A percentile compares a stretch with the other conserved stretches of the same genome.
phyloP scores from a whole-genome alignment of 1,140 invertebrate genomes.

The Muscidifurax raptorellus region DNA sequence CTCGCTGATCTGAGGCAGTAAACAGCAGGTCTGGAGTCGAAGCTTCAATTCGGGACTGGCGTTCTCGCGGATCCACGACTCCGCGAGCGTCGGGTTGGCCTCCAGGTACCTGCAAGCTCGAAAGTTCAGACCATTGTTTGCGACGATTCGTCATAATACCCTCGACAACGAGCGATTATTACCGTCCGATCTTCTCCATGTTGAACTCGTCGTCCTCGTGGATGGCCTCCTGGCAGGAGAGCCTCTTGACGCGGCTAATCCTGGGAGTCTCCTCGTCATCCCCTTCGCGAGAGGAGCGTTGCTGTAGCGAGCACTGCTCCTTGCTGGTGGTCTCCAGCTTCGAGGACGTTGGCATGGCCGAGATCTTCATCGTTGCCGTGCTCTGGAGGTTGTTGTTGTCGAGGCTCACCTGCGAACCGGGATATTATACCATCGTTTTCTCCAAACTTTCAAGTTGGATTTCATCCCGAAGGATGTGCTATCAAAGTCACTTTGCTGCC shows the following conservation, averaged over 20 bases:
- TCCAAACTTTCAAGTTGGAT: too few species aligned
- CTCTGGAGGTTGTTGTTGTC: constrained; percentile 67
- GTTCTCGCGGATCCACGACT: constrained; percentile 84
- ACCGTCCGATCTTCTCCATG: constrained; percentile 48
- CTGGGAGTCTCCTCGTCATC: constrained; percentile 19
- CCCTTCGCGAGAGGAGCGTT: constrained; percentile 45
- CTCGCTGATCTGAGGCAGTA: constrained; percentile 58
- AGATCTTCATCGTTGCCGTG: constrained; percentile 71
- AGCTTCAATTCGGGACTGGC: constrained; percentile 80
- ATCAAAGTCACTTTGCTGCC: too few species aligned
- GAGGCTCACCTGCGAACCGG: constrained; percentile 9
- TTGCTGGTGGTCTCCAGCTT: constrained; percentile 61
- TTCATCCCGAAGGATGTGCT: too few species aligned
- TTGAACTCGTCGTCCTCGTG: constrained; percentile 62
- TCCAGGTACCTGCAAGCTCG: constrained; percentile 73
- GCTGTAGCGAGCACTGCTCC: constrained; percentile 63
- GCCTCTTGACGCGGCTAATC: constrained; percentile 61
- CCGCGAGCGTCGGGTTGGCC: constrained; percentile 78
- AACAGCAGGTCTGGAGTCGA: constrained; percentile 69
- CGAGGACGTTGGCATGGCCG: constrained; percentile 66
- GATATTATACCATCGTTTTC: not conserved
- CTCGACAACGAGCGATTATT: not conserved
- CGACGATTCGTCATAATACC: too few species aligned
- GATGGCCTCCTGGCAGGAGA: constrained; percentile 66
- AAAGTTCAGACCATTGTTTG: not conserved